A percentile compares a stretch with the other conserved stretches of the same genome.
phyloP scores from a whole-genome alignment of 2,113 vertebrate genomes.

The Microtus richardsoni region DNA sequence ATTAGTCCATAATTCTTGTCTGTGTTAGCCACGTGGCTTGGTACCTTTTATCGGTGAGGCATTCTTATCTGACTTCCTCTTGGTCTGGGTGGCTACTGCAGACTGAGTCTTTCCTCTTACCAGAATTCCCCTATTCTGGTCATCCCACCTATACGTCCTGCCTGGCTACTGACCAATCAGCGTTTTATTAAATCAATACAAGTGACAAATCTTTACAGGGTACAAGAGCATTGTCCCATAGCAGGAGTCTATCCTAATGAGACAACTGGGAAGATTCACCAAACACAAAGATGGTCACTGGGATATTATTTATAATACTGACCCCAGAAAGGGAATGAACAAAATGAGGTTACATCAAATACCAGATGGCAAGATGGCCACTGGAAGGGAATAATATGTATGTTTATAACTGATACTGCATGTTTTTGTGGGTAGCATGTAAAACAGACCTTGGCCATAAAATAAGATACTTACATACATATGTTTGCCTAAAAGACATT shows the following conservation, averaged over 20 bases:
- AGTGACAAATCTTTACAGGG: too few relatives aligned
- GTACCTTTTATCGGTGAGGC: too few relatives aligned
- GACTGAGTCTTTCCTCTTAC: too few relatives aligned
- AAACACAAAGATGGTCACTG: neutral
- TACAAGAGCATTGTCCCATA: too few relatives aligned
- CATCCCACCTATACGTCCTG: too few relatives aligned
- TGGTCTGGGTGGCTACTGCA: too few relatives aligned
- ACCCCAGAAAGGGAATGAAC: neutral
- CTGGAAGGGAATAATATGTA: neutral
- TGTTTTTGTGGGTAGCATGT: neutral
- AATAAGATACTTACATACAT: neutral
- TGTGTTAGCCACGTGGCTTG: too few relatives aligned
- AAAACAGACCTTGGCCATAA: neutral
- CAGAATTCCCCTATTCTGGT: too few relatives aligned
- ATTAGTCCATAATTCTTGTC: too few relatives aligned
- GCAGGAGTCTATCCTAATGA: slow-evolving; percentile 17
- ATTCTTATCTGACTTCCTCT: too few relatives aligned
- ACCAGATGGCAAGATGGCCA: neutral
- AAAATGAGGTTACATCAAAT: neutral
- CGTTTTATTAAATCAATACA: too few relatives aligned
- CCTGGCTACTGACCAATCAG: too few relatives aligned
- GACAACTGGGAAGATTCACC: neutral
- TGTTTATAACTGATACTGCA: neutral
- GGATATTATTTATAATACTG: neutral
- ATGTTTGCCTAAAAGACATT: neutral